A percentile compares a stretch with the other conserved stretches of the same genome.
These are phyloP conservation scores for Calycopis cecrops DNA, from an alignment of 1,140 invertebrate species.

Conservation along the genomic window DNA sequence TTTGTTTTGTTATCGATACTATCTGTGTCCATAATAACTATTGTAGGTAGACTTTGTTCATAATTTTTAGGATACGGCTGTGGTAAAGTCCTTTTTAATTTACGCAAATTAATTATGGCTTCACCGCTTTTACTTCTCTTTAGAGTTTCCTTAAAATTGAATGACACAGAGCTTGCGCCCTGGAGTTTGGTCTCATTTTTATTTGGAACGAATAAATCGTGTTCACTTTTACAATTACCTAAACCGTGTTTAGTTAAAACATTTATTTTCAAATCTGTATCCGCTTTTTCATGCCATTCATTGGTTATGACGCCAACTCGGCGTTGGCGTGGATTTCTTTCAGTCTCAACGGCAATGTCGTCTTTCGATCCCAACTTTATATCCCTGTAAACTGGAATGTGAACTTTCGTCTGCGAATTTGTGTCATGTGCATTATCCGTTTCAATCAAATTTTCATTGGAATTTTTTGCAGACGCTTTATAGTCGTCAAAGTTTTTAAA, in stretches of 20 bases:
- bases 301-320: slow-evolving; percentile 35
- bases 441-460: slow-evolving; percentile 28
- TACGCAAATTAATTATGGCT: slow-evolving; percentile 30
- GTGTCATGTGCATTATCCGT: slow-evolving; percentile 17
- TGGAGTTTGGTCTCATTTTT: slow-evolving; percentile 20
- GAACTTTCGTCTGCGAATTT: slow-evolving; percentile 22
- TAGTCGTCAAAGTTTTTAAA: slow-evolving; percentile 42
- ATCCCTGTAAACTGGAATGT: slow-evolving; percentile 31
- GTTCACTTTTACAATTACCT: slow-evolving; percentile 39
- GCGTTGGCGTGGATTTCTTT: slow-evolving; percentile 34
- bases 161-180: slow-evolving; percentile 24
- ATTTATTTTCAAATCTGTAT: slow-evolving; percentile 39
- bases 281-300: slow-evolving; percentile 35
- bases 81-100: slow-evolving; percentile 33
- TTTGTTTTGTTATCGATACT: slow-evolving; percentile 23
- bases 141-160: slow-evolving; percentile 10
- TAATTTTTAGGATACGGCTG: slow-evolving; percentile 20
- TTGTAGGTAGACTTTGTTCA: slow-evolving; percentile 25
- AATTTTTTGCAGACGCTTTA: slow-evolving; percentile 30
- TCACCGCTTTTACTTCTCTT: slow-evolving; percentile 21
- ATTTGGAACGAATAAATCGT: slow-evolving; percentile 31
- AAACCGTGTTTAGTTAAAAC: slow-evolving; percentile 41
- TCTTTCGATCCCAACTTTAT: slow-evolving; percentile 31
- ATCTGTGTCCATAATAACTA: slow-evolving; percentile 28
- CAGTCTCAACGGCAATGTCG: slow-evolving; percentile 14